Evolutionary conservation across 2,113 vertebrate genomes (phyloP).

Genomic region (Actenoides hombroni): DNA sequence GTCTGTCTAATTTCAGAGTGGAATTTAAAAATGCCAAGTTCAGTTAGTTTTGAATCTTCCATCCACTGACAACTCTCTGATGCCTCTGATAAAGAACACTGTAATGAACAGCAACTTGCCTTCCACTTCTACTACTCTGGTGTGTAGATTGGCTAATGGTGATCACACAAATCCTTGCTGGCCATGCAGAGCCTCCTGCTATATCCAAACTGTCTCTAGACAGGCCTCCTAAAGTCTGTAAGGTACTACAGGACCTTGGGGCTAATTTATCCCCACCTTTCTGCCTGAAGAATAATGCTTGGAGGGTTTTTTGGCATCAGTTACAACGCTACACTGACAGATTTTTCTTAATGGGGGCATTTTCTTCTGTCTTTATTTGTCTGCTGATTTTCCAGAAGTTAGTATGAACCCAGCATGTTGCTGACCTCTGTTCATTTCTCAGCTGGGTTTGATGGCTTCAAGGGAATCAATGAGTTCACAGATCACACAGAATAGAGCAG

Average conservation of each 20-base stretch:
- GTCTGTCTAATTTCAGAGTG: not conserved
- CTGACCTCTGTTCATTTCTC: not conserved
- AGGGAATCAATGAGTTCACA: not conserved
- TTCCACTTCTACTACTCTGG: not conserved
- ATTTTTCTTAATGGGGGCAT: not conserved
- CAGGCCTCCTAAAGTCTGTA: not conserved
- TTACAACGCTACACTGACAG: not conserved
- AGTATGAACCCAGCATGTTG: not conserved
- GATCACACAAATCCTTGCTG: not conserved
- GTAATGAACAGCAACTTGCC: not conserved
- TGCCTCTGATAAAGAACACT: not conserved
- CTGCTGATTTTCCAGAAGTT: not conserved
- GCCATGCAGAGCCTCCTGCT: not conserved
- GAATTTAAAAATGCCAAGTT: not conserved
- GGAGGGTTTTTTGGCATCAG: not conserved
- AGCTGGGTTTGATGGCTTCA: not conserved
- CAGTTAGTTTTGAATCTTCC: not conserved
- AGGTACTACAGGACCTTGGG: not conserved
- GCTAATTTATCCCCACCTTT: not conserved
- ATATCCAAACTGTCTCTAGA: not conserved
- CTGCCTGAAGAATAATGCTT: not conserved
- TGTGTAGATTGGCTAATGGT: not conserved
- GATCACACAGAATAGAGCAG: not conserved
- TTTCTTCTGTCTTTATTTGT: not conserved
- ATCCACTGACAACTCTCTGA: not conserved